Evolutionary conservation across 2,113 vertebrate species (phyloP).

Genomic region (Pelecanoides urinatrix): DNA sequence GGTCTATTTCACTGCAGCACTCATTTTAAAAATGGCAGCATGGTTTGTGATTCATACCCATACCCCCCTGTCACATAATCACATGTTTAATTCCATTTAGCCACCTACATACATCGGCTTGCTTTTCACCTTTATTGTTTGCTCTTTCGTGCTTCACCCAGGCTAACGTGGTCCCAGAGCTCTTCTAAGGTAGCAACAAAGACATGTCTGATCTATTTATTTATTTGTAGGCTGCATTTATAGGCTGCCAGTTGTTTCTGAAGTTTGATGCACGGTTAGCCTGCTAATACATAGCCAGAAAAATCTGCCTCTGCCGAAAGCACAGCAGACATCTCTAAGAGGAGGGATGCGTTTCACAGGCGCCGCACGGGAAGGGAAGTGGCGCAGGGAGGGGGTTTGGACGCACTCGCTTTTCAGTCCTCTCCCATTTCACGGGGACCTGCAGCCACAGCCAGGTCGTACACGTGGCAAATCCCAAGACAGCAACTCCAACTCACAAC

Average conservation of each 20-base stretch:
- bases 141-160: not conserved
- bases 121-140: conserved; percentile 47
- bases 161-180: not conserved
- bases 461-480: accelerated
- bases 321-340: not conserved
- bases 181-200: conserved; percentile 13
- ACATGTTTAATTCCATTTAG: not conserved
- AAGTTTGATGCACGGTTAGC: not conserved
- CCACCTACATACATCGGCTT: conserved; percentile 15
- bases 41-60: conserved; percentile 46
- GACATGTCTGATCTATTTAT: not conserved
- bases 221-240: not conserved
- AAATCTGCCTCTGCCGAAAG: not conserved
- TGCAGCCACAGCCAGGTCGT: not conserved
- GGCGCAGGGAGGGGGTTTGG: not conserved
- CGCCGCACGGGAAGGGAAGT: not conserved
- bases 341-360: not conserved
- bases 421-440: not conserved
- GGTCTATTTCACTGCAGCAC: conserved; percentile 15
- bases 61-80: not conserved
- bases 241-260: not conserved
- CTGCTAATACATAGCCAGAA: not conserved
- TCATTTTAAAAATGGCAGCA: conserved; percentile 10
- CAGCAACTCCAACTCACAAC: accelerated
- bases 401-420: no score